Evolutionary conservation across 2,797 vertebrate genomes (phyloP).

Genomic region (Cynopterus sphinx): DNA sequence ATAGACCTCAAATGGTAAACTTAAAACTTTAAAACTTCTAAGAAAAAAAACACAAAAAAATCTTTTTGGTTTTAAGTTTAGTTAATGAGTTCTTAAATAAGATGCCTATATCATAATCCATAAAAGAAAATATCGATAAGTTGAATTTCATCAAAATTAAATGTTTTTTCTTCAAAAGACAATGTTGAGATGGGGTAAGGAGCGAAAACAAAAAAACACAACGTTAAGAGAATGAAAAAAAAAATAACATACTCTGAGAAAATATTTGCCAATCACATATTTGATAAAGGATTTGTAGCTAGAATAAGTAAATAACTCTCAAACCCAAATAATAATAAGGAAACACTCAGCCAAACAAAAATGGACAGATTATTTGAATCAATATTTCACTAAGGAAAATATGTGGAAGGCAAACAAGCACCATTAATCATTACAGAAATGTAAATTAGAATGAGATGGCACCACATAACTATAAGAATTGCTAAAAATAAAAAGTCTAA

Average conservation of each 20-base stretch:
- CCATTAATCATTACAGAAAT: background rate
- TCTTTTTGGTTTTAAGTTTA: background rate
- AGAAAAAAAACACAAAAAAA: background rate
- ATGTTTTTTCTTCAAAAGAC: background rate
- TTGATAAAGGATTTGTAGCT: background rate
- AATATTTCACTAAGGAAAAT: background rate
- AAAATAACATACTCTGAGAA: background rate
- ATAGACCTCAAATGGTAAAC: background rate
- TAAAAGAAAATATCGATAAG: background rate
- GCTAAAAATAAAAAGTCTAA: slow-evolving; percentile 4
- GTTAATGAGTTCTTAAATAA: background rate
- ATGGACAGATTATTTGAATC: background rate
- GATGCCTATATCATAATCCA: background rate
- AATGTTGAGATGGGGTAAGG: background rate
- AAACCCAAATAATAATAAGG: slow-evolving; percentile 4
- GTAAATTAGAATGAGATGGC: background rate
- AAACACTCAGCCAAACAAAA: background rate
- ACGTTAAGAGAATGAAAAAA: background rate
- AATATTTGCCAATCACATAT: background rate
- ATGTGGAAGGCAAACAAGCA: background rate
- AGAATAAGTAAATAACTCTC: background rate
- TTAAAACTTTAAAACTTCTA: background rate
- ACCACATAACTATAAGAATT: background rate
- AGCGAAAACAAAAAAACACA: background rate
- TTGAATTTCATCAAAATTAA: background rate